Percentiles rank a stretch among this genome's conserved stretches.
These are phyloP conservation scores for Staurois parvus DNA, from an alignment of 2,797 vertebrate genomes.

Conservation along the genomic window DNA sequence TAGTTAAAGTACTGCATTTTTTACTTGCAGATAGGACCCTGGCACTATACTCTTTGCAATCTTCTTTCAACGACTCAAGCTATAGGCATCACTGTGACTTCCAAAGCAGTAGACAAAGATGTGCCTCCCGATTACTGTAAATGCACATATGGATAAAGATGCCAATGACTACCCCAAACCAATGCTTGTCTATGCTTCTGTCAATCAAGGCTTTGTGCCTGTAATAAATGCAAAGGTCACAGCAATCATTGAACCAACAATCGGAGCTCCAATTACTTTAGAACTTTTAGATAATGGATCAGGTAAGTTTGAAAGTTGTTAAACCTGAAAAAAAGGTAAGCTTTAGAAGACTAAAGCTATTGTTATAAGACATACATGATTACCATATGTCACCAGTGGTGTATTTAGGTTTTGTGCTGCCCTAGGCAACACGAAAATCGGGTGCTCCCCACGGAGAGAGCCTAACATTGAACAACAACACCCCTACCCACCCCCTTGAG, in stretches of 20 bases:
- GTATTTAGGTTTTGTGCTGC: too few relatives aligned
- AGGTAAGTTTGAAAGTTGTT: slow-evolving; percentile 66
- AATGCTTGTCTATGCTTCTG: slow-evolving; percentile 71
- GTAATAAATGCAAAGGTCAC: slow-evolving; percentile 72
- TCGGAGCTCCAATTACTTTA: slow-evolving; percentile 58
- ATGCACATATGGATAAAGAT: slow-evolving; percentile 64
- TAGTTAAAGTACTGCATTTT: neutral
- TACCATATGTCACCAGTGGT: too few relatives aligned
- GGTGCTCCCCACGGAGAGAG: too few relatives aligned
- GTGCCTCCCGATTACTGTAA: slow-evolving; percentile 72
- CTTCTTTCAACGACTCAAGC: slow-evolving; percentile 62
- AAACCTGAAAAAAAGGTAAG: too few relatives aligned
- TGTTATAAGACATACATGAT: too few relatives aligned
- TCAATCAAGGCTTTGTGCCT: slow-evolving; percentile 72
- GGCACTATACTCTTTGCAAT: slow-evolving; percentile 71
- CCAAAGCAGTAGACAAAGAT: slow-evolving; percentile 66
- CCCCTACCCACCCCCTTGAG: too few relatives aligned
- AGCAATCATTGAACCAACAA: slow-evolving; percentile 70
- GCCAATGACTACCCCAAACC: slow-evolving; percentile 66
- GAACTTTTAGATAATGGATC: slow-evolving; percentile 75
- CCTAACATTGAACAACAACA: too few relatives aligned
- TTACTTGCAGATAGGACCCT: slow-evolving; percentile 71
- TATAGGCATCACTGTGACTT: slow-evolving; percentile 73
- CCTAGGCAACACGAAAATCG: too few relatives aligned
- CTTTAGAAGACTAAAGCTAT: too few relatives aligned